Evolutionary conservation across 2,113 vertebrate species (phyloP).

Genomic region (Mormyrus iriodes): DNA sequence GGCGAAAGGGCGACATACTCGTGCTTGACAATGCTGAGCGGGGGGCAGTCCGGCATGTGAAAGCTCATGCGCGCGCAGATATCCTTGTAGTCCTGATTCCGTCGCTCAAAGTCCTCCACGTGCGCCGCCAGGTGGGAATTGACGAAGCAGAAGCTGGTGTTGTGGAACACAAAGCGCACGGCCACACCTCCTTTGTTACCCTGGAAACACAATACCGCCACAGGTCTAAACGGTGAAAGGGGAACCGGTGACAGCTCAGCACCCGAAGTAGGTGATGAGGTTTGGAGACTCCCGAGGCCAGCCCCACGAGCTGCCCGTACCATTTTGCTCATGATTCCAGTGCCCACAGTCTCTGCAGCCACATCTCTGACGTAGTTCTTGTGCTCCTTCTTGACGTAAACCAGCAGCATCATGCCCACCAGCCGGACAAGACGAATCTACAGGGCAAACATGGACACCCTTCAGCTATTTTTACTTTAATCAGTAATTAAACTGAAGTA

Average conservation of each 20-base stretch:
- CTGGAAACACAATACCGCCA: slow-evolving; percentile 48
- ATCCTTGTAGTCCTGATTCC: slow-evolving; percentile 97
- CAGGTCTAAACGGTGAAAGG: neutral
- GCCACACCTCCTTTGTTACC: slow-evolving; percentile 97
- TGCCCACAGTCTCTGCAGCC: slow-evolving; percentile 80
- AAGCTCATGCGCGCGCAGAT: slow-evolving; percentile 94
- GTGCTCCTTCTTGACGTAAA: slow-evolving; percentile 77
- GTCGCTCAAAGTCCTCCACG: slow-evolving; percentile 87
- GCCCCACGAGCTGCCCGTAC: slow-evolving; percentile 52
- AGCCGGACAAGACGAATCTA: slow-evolving; percentile 83
- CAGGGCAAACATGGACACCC: neutral
- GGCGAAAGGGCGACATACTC: slow-evolving; percentile 50
- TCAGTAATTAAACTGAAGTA: neutral
- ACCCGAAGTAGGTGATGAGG: neutral
- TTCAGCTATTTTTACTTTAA: neutral
- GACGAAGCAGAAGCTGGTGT: slow-evolving; percentile 92
- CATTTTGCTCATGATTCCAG: slow-evolving; percentile 97
- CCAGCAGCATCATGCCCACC: slow-evolving; percentile 93
- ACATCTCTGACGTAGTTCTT: slow-evolving; percentile 71
- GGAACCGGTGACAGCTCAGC: neutral
- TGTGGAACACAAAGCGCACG: slow-evolving; percentile 90
- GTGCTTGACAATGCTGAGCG: slow-evolving; percentile 86
- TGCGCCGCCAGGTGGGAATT: slow-evolving; percentile 95
- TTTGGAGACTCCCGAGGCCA: neutral
- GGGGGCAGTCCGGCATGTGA: slow-evolving; percentile 66